Base-by-base conservation (phyloP, 2,888 invertebrate genomes). In the Helobdella robusta region DNA sequence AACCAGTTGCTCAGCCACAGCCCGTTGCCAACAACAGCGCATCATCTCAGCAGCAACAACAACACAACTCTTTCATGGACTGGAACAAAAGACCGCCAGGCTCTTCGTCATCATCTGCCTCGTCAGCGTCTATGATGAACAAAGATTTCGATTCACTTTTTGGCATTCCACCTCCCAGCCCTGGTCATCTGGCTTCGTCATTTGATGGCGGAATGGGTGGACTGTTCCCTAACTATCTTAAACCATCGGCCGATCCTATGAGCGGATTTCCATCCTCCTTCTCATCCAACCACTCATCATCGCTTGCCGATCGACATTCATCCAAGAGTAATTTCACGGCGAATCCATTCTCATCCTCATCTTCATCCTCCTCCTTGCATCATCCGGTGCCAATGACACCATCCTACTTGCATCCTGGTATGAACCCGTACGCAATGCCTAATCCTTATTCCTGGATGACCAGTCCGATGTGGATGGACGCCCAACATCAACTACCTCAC, bases 401-500 rank as follows among this genome's bases (percentile, higher is more conserved):
- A n/a, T 60, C 62, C n/a, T 65, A 65, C 40, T 50, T 65, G 15
- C 65, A 59, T 50, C 63, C 40, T 15, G 35, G 35, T 11, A 46
- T 48, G 23, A 28, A 58, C 28, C 66, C 58, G 8, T 67, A 67
- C 35, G 58, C 46, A 8, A 67, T 64, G 46, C 59, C 58, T 11
- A 64, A 48, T 28, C 64, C 64, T 1, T 59, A 66, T 28, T 58
- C 64, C 5, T 67, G 66, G 65, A 59, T 60, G 59, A 40, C 65
- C 1, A 59, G 34, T 52, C 65, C 59, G 18, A 59, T 59, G 65
- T 65, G 65, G 65, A 50, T 50, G 48, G 56, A 56, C 56, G 56
- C 32, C 11, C 30, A 28, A 11, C 56, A 56, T 30, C 56, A n/a
- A n/a, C 56, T 32, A 11, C 56, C 56, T n/a, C 56, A 56, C 32